Conservation (phyloP, 2,797 vertebrate genomes). For the Lates japonicus region DNA sequence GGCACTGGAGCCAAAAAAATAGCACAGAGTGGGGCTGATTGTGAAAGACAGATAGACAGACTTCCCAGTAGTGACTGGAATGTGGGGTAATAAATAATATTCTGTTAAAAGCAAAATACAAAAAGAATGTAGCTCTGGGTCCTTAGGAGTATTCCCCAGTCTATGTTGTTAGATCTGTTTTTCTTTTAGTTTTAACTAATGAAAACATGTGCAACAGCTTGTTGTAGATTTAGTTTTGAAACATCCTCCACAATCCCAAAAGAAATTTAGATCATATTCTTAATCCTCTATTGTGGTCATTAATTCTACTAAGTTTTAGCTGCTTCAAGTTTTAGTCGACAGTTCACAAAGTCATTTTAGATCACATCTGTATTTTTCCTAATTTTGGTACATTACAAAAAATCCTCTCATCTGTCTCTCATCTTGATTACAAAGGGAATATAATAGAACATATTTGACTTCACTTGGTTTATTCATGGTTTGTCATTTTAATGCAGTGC, state of each 20-base stretch:
- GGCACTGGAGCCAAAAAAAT: constrained; percentile 4
- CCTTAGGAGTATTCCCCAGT: not conserved
- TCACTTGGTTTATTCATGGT: not conserved
- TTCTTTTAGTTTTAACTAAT: constrained; percentile 16
- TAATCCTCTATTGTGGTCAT: not conserved
- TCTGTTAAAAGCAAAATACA: not conserved
- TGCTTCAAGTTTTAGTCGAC: not conserved
- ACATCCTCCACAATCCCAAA: constrained; percentile 1
- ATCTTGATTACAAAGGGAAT: not conserved
- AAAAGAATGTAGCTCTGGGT: not conserved
- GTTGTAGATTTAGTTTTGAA: constrained; percentile 13
- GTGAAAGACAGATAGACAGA: constrained; percentile 3
- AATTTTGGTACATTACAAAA: not conserved
- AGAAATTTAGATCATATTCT: not conserved
- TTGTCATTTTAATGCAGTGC: not conserved
- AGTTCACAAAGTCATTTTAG: not conserved
- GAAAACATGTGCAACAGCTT: not conserved
- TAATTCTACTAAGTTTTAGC: not conserved
- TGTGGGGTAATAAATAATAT: constrained; percentile 10
- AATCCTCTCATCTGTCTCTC: not conserved
- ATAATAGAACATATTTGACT: not conserved
- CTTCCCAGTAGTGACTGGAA: constrained; percentile 6
- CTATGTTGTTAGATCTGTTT: constrained; percentile 10
- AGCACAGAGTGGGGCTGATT: not conserved
- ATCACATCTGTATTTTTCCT: not conserved